Evolutionary conservation across 2,113 vertebrate genomes (phyloP).

Genomic region (Pedetes capensis): DNA sequence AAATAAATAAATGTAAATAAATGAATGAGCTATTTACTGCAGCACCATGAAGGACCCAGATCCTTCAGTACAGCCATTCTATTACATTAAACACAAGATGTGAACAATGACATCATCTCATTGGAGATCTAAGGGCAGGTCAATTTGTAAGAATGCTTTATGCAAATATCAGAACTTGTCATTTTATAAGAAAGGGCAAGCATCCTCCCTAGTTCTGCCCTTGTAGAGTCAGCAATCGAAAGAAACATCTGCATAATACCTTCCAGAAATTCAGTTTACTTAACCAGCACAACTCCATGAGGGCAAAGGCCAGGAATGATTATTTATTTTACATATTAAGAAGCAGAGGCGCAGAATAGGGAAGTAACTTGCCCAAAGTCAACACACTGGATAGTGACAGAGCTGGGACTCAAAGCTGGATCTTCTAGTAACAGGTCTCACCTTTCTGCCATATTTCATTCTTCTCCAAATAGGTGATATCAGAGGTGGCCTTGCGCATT

Average conservation of each 20-base stretch:
- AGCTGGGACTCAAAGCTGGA: background rate
- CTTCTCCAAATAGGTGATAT: background rate
- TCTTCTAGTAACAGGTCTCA: background rate
- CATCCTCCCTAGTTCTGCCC: background rate
- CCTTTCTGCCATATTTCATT: background rate
- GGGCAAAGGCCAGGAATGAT: background rate
- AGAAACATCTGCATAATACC: background rate
- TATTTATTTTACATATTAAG: slow-evolving; percentile 7
- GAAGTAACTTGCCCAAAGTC: slow-evolving; percentile 27
- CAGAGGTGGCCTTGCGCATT: background rate
- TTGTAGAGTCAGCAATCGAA: background rate
- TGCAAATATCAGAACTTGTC: slow-evolving; percentile 10
- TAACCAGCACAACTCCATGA: background rate
- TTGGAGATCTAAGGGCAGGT: slow-evolving; percentile 27
- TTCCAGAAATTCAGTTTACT: slow-evolving; percentile 46
- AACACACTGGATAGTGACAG: background rate
- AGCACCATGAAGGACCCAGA: slow-evolving; percentile 18
- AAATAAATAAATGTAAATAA: slow-evolving; percentile 27
- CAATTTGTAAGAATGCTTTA: slow-evolving; percentile 26
- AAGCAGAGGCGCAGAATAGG: slow-evolving; percentile 18
- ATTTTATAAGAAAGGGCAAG: background rate
- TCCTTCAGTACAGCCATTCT: background rate
- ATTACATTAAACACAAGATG: background rate
- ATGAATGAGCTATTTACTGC: background rate
- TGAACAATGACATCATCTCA: slow-evolving; percentile 19